phyloP scores from a whole-genome alignment of 2,113 vertebrate genomes.

The Vicugna pacos region DNA sequence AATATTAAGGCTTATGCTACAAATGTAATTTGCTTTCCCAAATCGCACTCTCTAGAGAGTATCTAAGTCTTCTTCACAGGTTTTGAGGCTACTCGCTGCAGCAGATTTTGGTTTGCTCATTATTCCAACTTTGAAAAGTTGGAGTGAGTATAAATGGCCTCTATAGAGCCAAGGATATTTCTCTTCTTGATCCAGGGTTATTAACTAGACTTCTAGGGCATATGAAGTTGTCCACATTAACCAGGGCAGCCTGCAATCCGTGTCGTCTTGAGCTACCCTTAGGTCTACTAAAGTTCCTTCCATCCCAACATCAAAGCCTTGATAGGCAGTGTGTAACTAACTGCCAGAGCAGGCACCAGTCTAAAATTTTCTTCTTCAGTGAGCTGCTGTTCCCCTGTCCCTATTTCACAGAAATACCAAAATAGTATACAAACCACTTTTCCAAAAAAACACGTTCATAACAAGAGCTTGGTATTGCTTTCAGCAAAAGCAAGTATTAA shows the following conservation, averaged over 20 bases:
- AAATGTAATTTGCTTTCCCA: background rate
- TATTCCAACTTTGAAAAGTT: background rate
- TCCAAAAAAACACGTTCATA: background rate
- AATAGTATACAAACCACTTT: background rate
- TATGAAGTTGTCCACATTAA: background rate
- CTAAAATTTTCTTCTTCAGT: background rate
- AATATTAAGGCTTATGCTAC: background rate
- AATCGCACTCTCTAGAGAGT: background rate
- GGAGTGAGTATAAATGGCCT: background rate
- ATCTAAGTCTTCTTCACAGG: background rate
- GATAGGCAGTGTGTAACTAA: background rate
- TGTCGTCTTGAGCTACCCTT: background rate
- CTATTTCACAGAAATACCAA: background rate
- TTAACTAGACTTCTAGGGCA: background rate
- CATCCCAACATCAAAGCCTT: background rate
- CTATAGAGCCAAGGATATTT: background rate
- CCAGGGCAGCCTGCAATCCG: background rate
- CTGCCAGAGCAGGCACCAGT: background rate
- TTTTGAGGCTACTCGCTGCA: background rate
- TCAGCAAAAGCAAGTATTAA: background rate
- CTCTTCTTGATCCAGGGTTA: background rate
- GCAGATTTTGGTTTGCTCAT: background rate
- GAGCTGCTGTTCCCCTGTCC: accelerated
- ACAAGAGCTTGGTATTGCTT: background rate
- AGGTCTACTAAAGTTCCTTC: background rate